Percentiles rank a stretch among this genome's conserved stretches.
These are phyloP conservation scores for Malurus elegans DNA, from an alignment of 2,113 vertebrate genomes.

Conservation along the genomic window DNA sequence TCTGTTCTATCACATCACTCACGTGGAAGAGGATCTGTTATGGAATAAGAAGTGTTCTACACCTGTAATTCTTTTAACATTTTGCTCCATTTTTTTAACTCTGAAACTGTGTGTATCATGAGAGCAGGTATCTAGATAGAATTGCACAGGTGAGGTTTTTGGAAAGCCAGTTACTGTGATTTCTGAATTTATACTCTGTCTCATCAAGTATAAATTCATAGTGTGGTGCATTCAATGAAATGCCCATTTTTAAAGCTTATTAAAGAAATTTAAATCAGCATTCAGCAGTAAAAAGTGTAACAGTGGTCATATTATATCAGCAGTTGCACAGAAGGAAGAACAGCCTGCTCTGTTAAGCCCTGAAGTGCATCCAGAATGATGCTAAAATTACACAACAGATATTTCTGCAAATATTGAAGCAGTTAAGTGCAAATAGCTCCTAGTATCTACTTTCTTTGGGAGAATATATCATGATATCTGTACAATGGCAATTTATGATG, in stretches of 20 bases:
- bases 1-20: background rate
- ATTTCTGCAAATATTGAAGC: background rate
- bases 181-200: background rate
- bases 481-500: background rate
- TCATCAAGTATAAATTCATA: background rate
- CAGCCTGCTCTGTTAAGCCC: background rate
- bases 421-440: background rate
- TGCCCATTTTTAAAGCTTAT: background rate
- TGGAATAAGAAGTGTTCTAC: background rate
- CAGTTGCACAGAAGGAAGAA: background rate
- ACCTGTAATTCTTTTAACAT: background rate
- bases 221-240: background rate
- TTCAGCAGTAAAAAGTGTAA: background rate
- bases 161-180: background rate
- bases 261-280: background rate
- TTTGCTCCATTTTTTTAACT: background rate
- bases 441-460: background rate
- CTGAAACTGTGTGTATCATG: background rate
- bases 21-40: background rate
- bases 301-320: background rate
- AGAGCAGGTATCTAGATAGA: background rate
- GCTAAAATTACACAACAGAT: background rate
- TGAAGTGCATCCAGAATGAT: background rate
- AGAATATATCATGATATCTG: background rate
- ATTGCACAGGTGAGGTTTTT: background rate